Evolutionary conservation across 2,797 vertebrate genomes (phyloP), one percentile per base, ranked within the genome.

Genomic region (Myripristis jacobus): DNA sequence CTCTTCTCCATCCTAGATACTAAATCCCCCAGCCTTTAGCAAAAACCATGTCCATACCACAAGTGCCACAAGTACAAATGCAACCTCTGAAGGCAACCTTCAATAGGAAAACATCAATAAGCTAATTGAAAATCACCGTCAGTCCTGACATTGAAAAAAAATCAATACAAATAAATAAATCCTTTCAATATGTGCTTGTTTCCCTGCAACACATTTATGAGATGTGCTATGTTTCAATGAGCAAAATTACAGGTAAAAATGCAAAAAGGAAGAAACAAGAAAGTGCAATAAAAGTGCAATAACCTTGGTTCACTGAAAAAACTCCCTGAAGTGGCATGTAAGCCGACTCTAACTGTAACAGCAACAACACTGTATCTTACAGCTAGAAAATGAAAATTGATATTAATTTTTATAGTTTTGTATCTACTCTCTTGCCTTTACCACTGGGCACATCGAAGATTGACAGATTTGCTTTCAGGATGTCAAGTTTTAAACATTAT

Each of bases 371-470:
- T 11, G 0, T 44, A 44, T 44, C 1, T n/a, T n/a, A 3, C n/a
- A n/a, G n/a, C n/a, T 44, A 18, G 18, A 44, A 4, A n/a, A n/a
- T 44, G 15, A 3, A 38, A 38, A 38, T 11, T 38, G 36, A 38
- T 38, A 38, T 13, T 12, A 41, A 41, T 31, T 43, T 54, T 31
- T 2, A n/a, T 58, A 44, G 6, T 2, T 25, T 24, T 57, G 15
- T 36, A 4, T 41, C 1, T 5, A 36, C 55, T 58, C 25, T 38
- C 34, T 62, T 3, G 34, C 48, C 0, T n/a, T 12, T 36, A 71
- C 60, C 47, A 71, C 54, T 25, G 9, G 3, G 13, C n/a, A 46
- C 25, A 21, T n/a, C n/a, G n/a, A n/a, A n/a, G n/a, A n/a, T n/a
- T n/a, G n/a, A n/a, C n/a, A n/a, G n/a, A n/a, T n/a, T n/a, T n/a